Percentiles rank a stretch among this genome's conserved stretches.
Conservation (phyloP, 1,140 invertebrate species). For the Stegodyphus mimosarum region DNA sequence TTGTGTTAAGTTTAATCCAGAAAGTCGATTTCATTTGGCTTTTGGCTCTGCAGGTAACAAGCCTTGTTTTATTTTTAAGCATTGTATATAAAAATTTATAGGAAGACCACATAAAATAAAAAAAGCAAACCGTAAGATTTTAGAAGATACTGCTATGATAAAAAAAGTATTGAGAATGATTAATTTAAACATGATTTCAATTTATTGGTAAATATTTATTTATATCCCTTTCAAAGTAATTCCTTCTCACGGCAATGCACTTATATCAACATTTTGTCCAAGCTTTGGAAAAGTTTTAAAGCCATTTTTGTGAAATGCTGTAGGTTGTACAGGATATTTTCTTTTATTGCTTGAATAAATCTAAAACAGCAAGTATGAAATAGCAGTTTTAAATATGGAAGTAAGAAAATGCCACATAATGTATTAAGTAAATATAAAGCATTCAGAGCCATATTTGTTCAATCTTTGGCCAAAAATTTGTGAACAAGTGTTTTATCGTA, state of each 20-base stretch:
- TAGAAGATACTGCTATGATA: no score
- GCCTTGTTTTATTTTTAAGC: no score
- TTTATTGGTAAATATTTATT: no score
- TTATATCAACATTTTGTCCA: background rate
- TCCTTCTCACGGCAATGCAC: background rate
- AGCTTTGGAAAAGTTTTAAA: background rate
- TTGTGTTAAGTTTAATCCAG: constrained; percentile 96
- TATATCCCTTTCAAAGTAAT: background rate
- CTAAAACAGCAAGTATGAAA: background rate
- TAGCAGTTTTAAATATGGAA: background rate
- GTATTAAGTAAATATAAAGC: background rate
- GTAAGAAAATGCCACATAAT: background rate
- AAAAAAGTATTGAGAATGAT: no score
- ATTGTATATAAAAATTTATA: no score
- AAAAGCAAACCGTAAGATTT: no score
- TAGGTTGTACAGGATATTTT: background rate
- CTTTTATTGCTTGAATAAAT: background rate
- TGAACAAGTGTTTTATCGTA: background rate
- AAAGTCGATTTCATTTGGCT: constrained; percentile 85
- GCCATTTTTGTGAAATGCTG: background rate
- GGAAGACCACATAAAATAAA: no score
- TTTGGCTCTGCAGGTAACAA: constrained; percentile 84
- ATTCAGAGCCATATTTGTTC: background rate
- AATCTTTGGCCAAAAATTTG: background rate
- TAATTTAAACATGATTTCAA: no score